Evolutionary conservation across 2,888 invertebrate genomes (phyloP).

Genomic region (Ennomos quercinarius): DNA sequence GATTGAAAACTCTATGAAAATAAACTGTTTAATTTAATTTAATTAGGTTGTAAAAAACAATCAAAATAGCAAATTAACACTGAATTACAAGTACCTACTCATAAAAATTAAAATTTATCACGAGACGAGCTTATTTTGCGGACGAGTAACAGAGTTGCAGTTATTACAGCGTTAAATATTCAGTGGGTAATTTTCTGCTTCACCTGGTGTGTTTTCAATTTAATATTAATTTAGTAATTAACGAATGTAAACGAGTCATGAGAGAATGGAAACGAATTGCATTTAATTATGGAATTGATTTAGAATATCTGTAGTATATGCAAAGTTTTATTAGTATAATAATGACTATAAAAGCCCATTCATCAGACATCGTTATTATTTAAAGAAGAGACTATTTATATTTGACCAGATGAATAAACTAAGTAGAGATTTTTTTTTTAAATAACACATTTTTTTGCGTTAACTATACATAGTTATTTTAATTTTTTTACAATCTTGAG

Average conservation of each 20-base stretch:
- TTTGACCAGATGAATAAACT: too few relatives aligned
- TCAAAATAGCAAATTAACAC: slow-evolving; percentile 1
- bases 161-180: slow-evolving; percentile 63
- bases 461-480: too few relatives aligned
- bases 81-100: slow-evolving; percentile 1
- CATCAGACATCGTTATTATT: too few relatives aligned
- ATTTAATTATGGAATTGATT: slow-evolving; percentile 7
- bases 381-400: too few relatives aligned
- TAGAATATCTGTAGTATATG: not conserved
- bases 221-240: slow-evolving; percentile 37
- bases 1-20: too few relatives aligned
- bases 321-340: too few relatives aligned
- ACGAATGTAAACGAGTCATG: slow-evolving; percentile 32
- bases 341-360: too few relatives aligned
- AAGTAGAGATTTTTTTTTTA: too few relatives aligned
- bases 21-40: too few relatives aligned
- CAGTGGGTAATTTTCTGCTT: slow-evolving; percentile 53
- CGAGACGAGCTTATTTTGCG: slow-evolving; percentile 29
- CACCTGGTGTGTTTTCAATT: slow-evolving; percentile 30
- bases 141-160: slow-evolving; percentile 51
- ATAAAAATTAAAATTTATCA: slow-evolving; percentile 11
- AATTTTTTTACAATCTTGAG: slow-evolving; percentile 35
- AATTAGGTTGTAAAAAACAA: too few relatives aligned
- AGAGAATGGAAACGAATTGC: too few relatives aligned
- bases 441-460: too few relatives aligned